These are phyloP conservation scores for Mormyrops boulengeri DNA, from an alignment of 2,797 vertebrate genomes.

Conservation along the genomic window DNA sequence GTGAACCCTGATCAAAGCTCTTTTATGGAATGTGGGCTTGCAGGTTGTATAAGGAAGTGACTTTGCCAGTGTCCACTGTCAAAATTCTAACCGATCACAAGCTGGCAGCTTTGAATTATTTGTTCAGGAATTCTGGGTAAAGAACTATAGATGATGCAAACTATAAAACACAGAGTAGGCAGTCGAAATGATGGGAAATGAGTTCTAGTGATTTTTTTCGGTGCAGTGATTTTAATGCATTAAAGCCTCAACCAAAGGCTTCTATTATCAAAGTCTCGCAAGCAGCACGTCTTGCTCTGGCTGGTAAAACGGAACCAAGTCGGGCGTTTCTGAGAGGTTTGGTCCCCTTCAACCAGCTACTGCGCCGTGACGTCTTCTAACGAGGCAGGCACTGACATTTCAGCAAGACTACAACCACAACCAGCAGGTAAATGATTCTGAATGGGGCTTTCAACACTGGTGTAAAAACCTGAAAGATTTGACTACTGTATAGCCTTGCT, in stretches of 20 bases:
- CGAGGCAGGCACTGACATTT: background rate
- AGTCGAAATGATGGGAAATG: background rate
- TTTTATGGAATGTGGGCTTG: background rate
- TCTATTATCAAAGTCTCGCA: constrained; percentile 27
- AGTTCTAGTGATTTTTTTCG: background rate
- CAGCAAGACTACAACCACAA: background rate
- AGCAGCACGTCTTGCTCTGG: constrained; percentile 87
- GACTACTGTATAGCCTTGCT: background rate
- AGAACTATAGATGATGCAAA: background rate
- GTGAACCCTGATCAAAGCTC: background rate
- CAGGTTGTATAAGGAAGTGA: background rate
- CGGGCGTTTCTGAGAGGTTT: constrained; percentile 96
- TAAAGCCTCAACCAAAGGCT: background rate
- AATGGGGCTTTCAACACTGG: background rate
- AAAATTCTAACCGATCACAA: background rate
- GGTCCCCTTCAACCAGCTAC: constrained; percentile 99
- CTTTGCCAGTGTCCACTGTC: background rate
- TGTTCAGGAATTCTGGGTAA: background rate
- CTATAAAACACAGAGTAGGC: background rate
- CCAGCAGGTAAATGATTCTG: background rate
- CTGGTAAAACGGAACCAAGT: constrained; percentile 99
- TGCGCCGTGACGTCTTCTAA: constrained; percentile 52
- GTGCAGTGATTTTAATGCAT: background rate
- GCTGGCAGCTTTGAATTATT: background rate
- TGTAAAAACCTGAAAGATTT: background rate